Evolutionary conservation across 2,113 vertebrate genomes (phyloP).

Genomic region (Raja brachyura): DNA sequence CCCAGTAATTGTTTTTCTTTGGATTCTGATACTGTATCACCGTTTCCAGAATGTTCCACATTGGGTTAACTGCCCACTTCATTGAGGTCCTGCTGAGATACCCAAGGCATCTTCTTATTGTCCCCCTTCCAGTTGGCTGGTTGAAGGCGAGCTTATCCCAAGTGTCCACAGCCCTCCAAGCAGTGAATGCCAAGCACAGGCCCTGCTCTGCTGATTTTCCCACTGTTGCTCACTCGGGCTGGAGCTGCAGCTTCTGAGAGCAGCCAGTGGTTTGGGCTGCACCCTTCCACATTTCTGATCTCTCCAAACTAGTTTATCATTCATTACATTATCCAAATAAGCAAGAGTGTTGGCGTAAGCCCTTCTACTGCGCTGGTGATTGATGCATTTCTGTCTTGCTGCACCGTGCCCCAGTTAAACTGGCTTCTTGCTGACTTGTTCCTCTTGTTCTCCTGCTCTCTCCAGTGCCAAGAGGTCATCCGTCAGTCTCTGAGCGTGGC

Average conservation of each 20-base stretch:
- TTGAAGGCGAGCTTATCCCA: too few species aligned
- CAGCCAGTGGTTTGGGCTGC: background rate
- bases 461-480: conserved; percentile 45
- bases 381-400: background rate
- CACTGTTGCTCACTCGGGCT: background rate
- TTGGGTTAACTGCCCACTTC: too few species aligned
- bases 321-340: background rate
- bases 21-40: too few species aligned
- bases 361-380: background rate
- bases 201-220: background rate
- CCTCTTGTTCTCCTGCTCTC: background rate
- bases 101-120: background rate
- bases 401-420: background rate
- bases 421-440: background rate
- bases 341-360: background rate
- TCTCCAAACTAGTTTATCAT: background rate
- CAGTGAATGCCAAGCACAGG: too few species aligned
- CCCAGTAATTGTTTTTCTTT: too few species aligned
- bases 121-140: background rate
- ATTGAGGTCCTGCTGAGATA: too few species aligned
- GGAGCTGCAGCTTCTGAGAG: background rate
- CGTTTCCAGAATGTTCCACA: too few species aligned
- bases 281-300: background rate
- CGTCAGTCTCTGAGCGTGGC: conserved; percentile 48
- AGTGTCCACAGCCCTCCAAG: too few species aligned